Percentiles rank a stretch among this genome's conserved stretches.
These are phyloP conservation scores for Hyperopisus bebe DNA, from an alignment of 2,113 vertebrate species.

Conservation along the genomic window DNA sequence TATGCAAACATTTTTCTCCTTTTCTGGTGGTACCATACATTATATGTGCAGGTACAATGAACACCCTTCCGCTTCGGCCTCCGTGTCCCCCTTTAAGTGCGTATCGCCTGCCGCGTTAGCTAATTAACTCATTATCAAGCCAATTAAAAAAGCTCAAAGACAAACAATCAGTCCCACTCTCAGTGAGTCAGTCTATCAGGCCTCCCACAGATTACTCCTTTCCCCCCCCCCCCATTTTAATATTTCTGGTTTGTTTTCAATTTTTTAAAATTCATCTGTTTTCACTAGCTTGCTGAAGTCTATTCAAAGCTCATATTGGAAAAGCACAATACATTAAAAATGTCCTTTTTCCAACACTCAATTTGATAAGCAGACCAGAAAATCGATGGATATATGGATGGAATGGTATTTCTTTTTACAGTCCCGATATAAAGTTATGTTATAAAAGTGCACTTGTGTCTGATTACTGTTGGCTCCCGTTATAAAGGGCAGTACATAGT, in stretches of 20 bases:
- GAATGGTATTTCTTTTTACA: background rate
- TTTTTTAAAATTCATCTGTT: background rate
- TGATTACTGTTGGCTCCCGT: background rate
- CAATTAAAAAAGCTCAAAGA: background rate
- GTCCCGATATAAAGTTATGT: background rate
- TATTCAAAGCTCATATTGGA: background rate
- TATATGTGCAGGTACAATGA: background rate
- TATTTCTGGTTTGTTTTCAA: background rate
- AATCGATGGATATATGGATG: background rate
- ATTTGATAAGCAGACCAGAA: background rate
- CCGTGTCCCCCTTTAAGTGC: background rate
- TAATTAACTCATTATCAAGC: background rate
- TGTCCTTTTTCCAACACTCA: background rate
- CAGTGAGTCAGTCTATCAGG: background rate
- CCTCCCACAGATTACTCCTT: too few species aligned
- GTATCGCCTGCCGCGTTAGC: background rate
- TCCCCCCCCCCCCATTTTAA: background rate
- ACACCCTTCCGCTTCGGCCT: too few species aligned
- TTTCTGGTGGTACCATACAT: background rate
- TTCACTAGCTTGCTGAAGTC: background rate
- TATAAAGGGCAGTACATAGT: background rate
- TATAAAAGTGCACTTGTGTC: background rate
- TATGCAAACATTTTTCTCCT: background rate
- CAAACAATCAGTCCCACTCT: background rate
- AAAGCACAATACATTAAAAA: background rate